Base-by-base conservation (phyloP, 92 coral and sea anemone species). In the Paragorgia papillata region DNA sequence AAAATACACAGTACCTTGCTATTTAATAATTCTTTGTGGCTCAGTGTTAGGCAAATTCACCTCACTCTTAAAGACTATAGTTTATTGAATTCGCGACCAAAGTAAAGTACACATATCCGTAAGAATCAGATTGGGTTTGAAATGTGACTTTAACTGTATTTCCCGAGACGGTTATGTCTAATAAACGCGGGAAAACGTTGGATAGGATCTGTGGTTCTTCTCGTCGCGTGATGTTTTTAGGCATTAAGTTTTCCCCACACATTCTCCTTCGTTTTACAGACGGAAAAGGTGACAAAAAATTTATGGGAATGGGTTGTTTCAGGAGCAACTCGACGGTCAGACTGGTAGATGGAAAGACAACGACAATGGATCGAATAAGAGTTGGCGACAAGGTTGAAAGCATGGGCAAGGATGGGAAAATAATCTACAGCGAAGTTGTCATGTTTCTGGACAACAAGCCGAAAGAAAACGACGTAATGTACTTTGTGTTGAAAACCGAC, bases 381-480 rank as follows among this genome's bases (percentile, higher is more conserved):
- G 74, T 89, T 25, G 97, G 99, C 12, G 87, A 95, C 58, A 87
- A 80, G 57, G 91, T 89, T 9, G 87, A 89, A 85, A 85, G 89
- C 54, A 61, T 91, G 87, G 79, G 66, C 44, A 68, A 79, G 22
- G 62, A 78, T 24, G 99, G 99, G 24, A 62, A 69, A 68, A 64
- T 89, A 21, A 80, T 90, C 41, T 85, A 74, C 83, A 91, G 92
- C 49, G 96, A 91, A 76, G 92, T 95, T 0, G 61, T 89, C 15
- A 80, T 95, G 90, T 95, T 95, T 61, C 84, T 90, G 34, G 99
- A 95, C 81, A 82, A 79, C 82, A 76, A 84, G 26, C 95, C 99
- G 37, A 57, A 86, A 83, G 69, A 67, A 65, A 53, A 82, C 7
- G 66, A 86, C 18, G 88, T 87, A 22, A 57, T 79, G 57, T 86